A percentile compares a stretch with the other conserved stretches of the same genome.
These are phyloP conservation scores for Spongilla lacustris DNA, from an alignment of 37 sponge, comb jelly and placozoan genomes.

Conservation along the genomic window DNA sequence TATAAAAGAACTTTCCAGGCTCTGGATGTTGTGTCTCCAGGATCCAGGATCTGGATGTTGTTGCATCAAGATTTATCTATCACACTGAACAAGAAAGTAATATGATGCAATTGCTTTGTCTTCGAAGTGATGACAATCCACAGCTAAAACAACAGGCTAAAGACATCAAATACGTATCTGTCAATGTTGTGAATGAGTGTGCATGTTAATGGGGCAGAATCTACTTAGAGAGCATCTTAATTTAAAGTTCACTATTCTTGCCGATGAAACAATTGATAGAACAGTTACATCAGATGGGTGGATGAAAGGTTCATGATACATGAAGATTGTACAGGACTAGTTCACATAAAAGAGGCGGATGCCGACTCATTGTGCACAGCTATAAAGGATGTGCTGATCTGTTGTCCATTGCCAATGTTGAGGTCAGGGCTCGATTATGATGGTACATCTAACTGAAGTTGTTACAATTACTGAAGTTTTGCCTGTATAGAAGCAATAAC, in stretches of 20 bases:
- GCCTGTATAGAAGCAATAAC: no score
- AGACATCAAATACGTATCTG: conserved; percentile 18
- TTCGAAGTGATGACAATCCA: conserved; percentile 13
- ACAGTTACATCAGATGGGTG: conserved; percentile 29
- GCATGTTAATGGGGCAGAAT: not conserved
- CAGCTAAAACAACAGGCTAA: conserved; percentile 2
- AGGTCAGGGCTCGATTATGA: no score
- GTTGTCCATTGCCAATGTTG: no score
- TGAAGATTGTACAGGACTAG: no score
- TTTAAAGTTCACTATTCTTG: conserved; percentile 8
- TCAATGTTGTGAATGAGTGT: conserved; percentile 36
- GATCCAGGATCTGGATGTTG: conserved; percentile 31
- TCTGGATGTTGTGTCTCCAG: no score
- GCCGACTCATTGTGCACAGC: no score
- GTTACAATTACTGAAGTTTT: no score
- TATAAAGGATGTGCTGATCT: no score
- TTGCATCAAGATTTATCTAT: conserved; percentile 38
- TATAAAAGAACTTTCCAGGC: conserved; percentile 11
- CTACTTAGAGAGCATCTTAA: no score
- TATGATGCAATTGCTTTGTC: conserved; percentile 26
- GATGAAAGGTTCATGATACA: no score
- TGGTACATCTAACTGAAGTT: no score
- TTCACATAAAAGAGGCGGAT: no score
- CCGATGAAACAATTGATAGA: conserved; percentile 33
- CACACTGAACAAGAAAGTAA: conserved; percentile 46